Evolutionary conservation across 2,797 vertebrate genomes (phyloP).

Genomic region (Melanotaenia pygmaea): DNA sequence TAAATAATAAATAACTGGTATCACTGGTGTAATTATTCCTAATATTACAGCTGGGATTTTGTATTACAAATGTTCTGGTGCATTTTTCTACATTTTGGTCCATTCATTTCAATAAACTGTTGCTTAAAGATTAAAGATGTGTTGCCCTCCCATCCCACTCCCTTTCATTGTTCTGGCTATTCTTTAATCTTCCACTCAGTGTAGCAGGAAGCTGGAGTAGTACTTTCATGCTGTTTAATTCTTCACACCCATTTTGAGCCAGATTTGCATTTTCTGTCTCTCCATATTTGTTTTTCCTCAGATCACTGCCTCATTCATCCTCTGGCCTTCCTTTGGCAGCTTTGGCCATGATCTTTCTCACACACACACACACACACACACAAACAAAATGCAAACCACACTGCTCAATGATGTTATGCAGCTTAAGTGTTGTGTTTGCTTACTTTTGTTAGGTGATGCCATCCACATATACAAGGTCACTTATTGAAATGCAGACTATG

Average conservation of each 20-base stretch:
- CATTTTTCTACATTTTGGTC: slow-evolving; percentile 16
- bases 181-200: slow-evolving; percentile 20
- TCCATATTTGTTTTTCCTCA: slow-evolving; percentile 30
- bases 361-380: slow-evolving; percentile 1
- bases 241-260: slow-evolving; percentile 2
- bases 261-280: slow-evolving; percentile 47
- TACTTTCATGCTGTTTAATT: slow-evolving; percentile 16
- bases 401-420: slow-evolving; percentile 30
- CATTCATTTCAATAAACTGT: neutral
- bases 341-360: neutral
- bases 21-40: slow-evolving; percentile 11
- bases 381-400: slow-evolving; percentile 22
- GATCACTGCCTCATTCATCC: slow-evolving; percentile 40
- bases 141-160: neutral
- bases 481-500: slow-evolving; percentile 11
- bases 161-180: neutral
- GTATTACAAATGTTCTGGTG: slow-evolving; percentile 2
- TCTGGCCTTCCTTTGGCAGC: slow-evolving; percentile 28
- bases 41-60: slow-evolving; percentile 16
- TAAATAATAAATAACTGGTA: neutral
- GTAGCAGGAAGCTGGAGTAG: neutral
- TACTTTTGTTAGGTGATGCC: slow-evolving; percentile 24
- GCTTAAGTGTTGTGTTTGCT: slow-evolving; percentile 36
- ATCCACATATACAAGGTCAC: slow-evolving; percentile 1
- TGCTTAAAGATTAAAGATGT: slow-evolving; percentile 13